Base-by-base conservation (phyloP, 2,113 vertebrate genomes). In the Thamnaconus septentrionalis region DNA sequence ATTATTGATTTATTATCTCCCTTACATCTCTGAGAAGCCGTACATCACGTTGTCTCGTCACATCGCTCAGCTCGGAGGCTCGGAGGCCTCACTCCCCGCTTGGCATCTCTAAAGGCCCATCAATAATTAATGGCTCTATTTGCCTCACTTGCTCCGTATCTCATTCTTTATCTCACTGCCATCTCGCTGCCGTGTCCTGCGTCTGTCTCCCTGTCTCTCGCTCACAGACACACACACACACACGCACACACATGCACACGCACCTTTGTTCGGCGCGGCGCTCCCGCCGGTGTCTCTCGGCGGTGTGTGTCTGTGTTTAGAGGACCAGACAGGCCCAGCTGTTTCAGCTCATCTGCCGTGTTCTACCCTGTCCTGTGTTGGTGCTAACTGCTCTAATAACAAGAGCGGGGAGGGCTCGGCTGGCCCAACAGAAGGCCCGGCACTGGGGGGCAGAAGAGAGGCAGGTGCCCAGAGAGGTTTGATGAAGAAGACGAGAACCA, bases 41-140 rank as follows among this genome's bases (percentile, higher is more conserved):
- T 85, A 79, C 71, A 87, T 87, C 86, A 80, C 84, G 59, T 81
- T 61, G 49, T 80, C 76, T 89, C 62, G 69, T 89, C 87, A 73
- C 69, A 85, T 91, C 83, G 87, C 72, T 80, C 88, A 85, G 74
- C 73, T 74, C 63, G 18, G 18, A 66, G 75, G 74, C 78, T 82
- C 69, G 81, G 78, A 89, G 80, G 83, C 80, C 79, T 83, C 73
- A 61, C 66, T 78, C 64, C 61, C 57, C 53, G 69, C 85, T 86
- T 89, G 90, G 81, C 87, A 87, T 83, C 84, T 78, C 80, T 67
- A 81, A 85, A 87, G 82, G 75, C 79, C 81, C 63, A 88, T 91
- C 69, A 83, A 91, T 91, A 91, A 91, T 91, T 85, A 85, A 90
- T 90, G 84, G 73, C 5, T 78, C 83, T 82, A 78, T 90, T 89